Percentiles rank a stretch among this genome's conserved stretches.
Evolutionary conservation across 2,888 invertebrate genomes (phyloP).

Genomic region (Strigamia transsilvanica): DNA sequence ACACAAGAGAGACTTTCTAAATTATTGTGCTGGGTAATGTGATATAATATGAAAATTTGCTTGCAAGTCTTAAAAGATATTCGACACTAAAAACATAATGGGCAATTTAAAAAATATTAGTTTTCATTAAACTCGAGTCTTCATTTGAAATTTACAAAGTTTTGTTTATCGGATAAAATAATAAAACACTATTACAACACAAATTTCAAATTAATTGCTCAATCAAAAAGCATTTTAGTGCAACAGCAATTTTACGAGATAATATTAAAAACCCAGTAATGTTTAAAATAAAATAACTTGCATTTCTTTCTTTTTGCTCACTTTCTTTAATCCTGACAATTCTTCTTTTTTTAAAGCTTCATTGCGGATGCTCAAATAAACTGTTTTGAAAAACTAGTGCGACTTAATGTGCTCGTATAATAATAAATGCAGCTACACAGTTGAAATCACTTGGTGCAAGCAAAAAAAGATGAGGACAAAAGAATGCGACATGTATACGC

Average conservation of each 20-base stretch:
- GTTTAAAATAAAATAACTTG: not conserved
- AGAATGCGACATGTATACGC: not conserved
- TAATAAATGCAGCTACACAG: not conserved
- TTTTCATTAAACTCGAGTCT: slow-evolving; percentile 7
- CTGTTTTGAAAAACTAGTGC: not conserved
- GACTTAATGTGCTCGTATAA: not conserved
- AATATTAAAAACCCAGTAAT: not conserved
- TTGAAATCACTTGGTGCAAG: not conserved
- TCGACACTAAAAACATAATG: not conserved
- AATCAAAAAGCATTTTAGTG: slow-evolving; percentile 20
- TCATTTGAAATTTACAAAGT: not conserved
- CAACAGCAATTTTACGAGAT: not conserved
- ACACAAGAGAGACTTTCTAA: not conserved
- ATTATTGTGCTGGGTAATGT: not conserved
- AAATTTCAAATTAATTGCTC: not conserved
- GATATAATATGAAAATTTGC: not conserved
- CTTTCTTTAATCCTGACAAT: not conserved
- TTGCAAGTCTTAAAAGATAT: not conserved
- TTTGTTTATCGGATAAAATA: slow-evolving; percentile 3
- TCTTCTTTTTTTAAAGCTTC: not conserved
- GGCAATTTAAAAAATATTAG: slow-evolving; percentile 1
- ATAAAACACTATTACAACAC: not conserved
- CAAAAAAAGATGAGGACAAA: not conserved
- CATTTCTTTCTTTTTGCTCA: not conserved
- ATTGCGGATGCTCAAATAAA: not conserved